Conservation (phyloP, 2,888 invertebrate species). For the Phengaris alcon region DNA sequence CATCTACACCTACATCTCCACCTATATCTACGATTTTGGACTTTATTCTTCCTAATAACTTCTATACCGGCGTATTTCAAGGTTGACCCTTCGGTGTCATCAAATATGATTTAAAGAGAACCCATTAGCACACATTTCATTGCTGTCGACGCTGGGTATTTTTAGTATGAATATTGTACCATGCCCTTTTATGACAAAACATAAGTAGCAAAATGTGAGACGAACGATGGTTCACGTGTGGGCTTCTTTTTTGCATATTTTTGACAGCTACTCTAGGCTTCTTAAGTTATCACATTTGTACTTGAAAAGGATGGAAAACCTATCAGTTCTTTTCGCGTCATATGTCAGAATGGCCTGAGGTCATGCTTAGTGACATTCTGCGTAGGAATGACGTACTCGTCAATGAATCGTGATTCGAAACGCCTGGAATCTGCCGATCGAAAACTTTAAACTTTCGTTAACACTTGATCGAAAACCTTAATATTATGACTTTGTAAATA, state of each 20-base stretch:
- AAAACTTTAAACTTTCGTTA: too few species aligned
- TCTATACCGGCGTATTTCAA: too few species aligned
- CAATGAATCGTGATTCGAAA: background rate
- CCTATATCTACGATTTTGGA: too few species aligned
- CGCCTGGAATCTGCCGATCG: background rate
- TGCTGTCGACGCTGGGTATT: too few species aligned
- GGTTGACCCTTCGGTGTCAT: too few species aligned
- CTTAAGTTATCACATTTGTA: background rate
- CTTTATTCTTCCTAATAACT: too few species aligned
- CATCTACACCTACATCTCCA: too few species aligned
- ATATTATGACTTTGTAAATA: background rate
- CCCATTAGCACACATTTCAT: too few species aligned
- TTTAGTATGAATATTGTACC: background rate
- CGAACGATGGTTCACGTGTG: background rate
- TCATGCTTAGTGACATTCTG: constrained; percentile 1
- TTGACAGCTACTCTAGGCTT: background rate
- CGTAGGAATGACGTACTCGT: background rate
- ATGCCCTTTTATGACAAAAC: background rate
- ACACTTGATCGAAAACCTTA: too few species aligned
- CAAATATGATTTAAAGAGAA: too few species aligned
- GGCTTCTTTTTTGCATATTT: background rate
- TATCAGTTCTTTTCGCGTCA: too few species aligned
- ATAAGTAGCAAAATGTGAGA: background rate
- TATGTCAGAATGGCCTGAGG: background rate
- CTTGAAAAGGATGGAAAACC: too few species aligned